Evolutionary conservation across 2,888 invertebrate genomes (phyloP).

Genomic region (Orchestes rusci): DNA sequence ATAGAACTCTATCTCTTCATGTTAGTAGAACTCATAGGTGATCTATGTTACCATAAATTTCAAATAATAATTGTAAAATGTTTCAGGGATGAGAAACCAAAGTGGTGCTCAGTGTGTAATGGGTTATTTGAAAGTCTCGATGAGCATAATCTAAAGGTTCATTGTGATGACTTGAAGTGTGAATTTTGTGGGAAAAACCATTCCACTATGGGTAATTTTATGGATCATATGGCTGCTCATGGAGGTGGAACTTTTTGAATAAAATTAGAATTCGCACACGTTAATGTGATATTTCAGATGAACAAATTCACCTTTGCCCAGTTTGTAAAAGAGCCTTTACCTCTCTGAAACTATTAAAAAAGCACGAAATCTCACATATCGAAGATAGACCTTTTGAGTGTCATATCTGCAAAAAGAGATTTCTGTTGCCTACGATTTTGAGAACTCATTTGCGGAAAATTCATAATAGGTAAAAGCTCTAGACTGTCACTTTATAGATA

Average conservation of each 20-base stretch:
- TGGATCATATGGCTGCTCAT: conserved; percentile 36
- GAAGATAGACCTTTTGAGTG: conserved; percentile 28
- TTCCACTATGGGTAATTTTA: conserved; percentile 32
- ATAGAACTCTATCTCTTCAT: conserved; percentile 34
- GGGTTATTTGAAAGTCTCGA: conserved; percentile 29
- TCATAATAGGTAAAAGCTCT: conserved; percentile 24
- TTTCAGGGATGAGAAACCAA: conserved; percentile 33
- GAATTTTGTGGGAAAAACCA: conserved; percentile 34
- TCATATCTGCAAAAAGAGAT: conserved; percentile 20
- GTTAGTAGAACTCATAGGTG: conserved; percentile 36
- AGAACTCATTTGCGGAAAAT: too few relatives aligned
- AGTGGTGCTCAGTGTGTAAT: conserved; percentile 36
- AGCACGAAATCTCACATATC: conserved; percentile 30
- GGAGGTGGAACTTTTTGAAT: conserved; percentile 26
- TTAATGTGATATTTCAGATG: conserved; percentile 23
- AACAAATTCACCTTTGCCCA: conserved; percentile 29
- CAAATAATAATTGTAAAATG: conserved; percentile 26
- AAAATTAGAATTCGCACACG: conserved; percentile 2
- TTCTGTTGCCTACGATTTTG: conserved; percentile 25
- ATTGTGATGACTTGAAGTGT: conserved; percentile 32
- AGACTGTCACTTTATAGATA: neutral
- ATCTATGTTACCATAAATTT: too few relatives aligned
- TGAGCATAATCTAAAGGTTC: conserved; percentile 28
- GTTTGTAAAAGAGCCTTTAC: conserved; percentile 32
- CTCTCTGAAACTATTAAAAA: conserved; percentile 29